Percentiles rank a stretch among this genome's conserved stretches.
phyloP scores from a whole-genome alignment of 2,888 invertebrate genomes.

The Rutpela maculata region DNA sequence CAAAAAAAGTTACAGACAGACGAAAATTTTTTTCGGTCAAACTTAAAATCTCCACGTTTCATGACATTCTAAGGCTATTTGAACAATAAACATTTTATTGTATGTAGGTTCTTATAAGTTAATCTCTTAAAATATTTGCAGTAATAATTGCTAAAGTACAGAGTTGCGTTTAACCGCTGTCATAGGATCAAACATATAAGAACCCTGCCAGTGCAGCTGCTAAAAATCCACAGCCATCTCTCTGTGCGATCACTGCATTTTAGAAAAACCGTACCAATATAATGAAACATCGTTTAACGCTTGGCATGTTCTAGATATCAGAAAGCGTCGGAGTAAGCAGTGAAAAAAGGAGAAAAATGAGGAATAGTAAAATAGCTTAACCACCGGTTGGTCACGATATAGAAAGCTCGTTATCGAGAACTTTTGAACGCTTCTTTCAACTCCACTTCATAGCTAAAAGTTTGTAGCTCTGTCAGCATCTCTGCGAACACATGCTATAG shows the following conservation, averaged over 20 bases:
- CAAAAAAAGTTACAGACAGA: too few relatives aligned
- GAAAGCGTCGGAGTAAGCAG: conserved; percentile 24
- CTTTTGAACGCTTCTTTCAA: conserved; percentile 31
- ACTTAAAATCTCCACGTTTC: too few relatives aligned
- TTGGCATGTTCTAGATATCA: conserved; percentile 12
- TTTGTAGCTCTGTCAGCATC: conserved; percentile 31
- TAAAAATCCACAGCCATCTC: background rate
- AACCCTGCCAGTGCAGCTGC: background rate
- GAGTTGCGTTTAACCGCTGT: background rate
- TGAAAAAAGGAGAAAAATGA: conserved; percentile 51
- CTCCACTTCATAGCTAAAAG: conserved; percentile 12
- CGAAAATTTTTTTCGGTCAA: too few relatives aligned
- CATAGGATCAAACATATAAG: background rate
- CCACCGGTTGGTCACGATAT: conserved; percentile 69
- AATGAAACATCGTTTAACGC: conserved; percentile 28
- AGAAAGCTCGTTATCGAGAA: conserved; percentile 66
- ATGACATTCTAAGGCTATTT: too few relatives aligned
- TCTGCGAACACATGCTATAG: background rate
- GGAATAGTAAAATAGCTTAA: conserved; percentile 67
- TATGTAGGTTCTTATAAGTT: too few relatives aligned
- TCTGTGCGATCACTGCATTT: conserved; percentile 14
- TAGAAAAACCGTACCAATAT: conserved; percentile 21
- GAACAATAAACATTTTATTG: too few relatives aligned
- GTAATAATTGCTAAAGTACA: background rate
- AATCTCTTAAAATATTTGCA: background rate